Evolutionary conservation across 2,113 vertebrate genomes (phyloP).

Genomic region (Pteruthius melanotis): DNA sequence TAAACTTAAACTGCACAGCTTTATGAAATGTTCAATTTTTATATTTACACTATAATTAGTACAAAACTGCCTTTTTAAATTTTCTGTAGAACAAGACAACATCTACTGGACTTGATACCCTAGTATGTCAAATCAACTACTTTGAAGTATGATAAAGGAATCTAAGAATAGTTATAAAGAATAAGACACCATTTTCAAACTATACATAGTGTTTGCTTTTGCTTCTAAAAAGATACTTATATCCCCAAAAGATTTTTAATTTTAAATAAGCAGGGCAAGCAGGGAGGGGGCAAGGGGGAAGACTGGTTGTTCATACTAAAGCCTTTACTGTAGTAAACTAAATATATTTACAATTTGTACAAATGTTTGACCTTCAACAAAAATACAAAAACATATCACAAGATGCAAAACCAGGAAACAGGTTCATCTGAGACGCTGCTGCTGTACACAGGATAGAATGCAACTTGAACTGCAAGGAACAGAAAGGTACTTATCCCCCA

Average conservation of each 20-base stretch:
- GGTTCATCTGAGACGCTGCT: slow-evolving; percentile 73
- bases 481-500: slow-evolving; percentile 66
- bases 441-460: slow-evolving; percentile 70
- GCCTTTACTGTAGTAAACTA: slow-evolving; percentile 92
- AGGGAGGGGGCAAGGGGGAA: slow-evolving; percentile 46
- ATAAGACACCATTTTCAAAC: slow-evolving; percentile 46
- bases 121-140: slow-evolving; percentile 29
- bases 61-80: slow-evolving; percentile 49
- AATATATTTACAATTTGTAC: slow-evolving; percentile 97
- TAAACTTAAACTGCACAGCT: slow-evolving; percentile 44
- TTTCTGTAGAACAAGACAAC: slow-evolving; percentile 53
- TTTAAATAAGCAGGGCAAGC: slow-evolving; percentile 45
- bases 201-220: slow-evolving; percentile 51
- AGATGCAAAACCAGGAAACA: slow-evolving; percentile 77
- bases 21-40: slow-evolving; percentile 51
- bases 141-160: slow-evolving; percentile 35
- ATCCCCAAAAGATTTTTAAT: slow-evolving; percentile 54
- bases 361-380: slow-evolving; percentile 86
- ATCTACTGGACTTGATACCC: slow-evolving; percentile 33
- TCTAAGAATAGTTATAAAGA: slow-evolving; percentile 58
- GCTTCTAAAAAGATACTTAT: slow-evolving; percentile 59
- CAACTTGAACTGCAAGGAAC: slow-evolving; percentile 69
- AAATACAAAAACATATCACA: slow-evolving; percentile 81
- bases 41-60: slow-evolving; percentile 60
- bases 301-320: slow-evolving; percentile 86